phyloP scores from a whole-genome alignment of 2,113 vertebrate genomes.

The Calypte anna region DNA sequence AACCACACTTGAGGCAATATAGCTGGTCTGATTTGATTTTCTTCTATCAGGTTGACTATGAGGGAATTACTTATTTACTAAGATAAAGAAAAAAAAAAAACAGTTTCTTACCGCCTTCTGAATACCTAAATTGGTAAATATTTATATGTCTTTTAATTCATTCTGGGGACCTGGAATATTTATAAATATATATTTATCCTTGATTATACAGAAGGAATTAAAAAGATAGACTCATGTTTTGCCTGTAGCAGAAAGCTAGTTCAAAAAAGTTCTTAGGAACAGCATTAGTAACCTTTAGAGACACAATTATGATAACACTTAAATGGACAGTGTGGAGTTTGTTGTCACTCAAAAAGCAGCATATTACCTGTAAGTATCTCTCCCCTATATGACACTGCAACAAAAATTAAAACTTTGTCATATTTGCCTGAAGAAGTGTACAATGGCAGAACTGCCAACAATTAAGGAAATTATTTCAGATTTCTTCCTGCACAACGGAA shows the following conservation, averaged over 20 bases:
- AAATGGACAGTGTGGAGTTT: slow-evolving; percentile 59
- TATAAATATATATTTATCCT: slow-evolving; percentile 43
- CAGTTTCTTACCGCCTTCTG: slow-evolving; percentile 76
- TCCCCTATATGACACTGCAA: neutral
- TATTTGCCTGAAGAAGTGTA: neutral
- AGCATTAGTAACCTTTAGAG: slow-evolving; percentile 73
- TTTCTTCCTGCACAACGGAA: neutral
- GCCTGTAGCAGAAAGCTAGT: slow-evolving; percentile 68
- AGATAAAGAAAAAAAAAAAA: slow-evolving; percentile 77
- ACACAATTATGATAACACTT: slow-evolving; percentile 69
- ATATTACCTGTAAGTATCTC: slow-evolving; percentile 2
- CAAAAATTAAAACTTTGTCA: neutral
- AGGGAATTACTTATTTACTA: slow-evolving; percentile 84
- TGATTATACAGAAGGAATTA: slow-evolving; percentile 31
- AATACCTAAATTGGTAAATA: slow-evolving; percentile 77
- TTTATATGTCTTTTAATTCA: slow-evolving; percentile 78
- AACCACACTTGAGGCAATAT: slow-evolving; percentile 84
- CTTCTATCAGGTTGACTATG: slow-evolving; percentile 73
- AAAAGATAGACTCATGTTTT: neutral
- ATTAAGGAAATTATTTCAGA: neutral
- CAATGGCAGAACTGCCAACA: neutral
- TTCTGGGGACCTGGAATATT: slow-evolving; percentile 63
- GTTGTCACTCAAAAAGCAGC: slow-evolving; percentile 59
- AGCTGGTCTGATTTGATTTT: slow-evolving; percentile 83
- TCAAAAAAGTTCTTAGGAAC: slow-evolving; percentile 66